Percentiles rank a stretch among this genome's conserved stretches.
Conservation (phyloP, 1,140 invertebrate genomes). For the Cyclina sinensis region DNA sequence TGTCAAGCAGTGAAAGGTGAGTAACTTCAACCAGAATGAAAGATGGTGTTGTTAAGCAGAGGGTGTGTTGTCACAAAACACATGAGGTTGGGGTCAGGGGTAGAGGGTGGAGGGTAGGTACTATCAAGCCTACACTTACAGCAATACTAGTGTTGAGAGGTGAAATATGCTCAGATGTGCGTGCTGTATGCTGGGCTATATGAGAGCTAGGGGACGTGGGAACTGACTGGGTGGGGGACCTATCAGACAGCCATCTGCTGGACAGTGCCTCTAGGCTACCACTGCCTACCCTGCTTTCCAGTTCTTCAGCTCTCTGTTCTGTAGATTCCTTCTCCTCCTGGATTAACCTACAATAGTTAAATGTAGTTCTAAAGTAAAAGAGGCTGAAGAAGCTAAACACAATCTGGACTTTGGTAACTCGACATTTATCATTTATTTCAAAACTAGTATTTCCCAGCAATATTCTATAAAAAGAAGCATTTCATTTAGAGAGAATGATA, state of each 20-base stretch:
- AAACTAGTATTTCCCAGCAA: no score
- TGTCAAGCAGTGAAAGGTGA: no score
- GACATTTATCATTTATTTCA: no score
- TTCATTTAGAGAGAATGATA: no score
- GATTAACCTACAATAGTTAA: conserved; percentile 91
- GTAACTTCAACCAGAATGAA: no score
- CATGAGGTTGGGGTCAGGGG: not conserved
- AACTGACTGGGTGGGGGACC: conserved; percentile 86
- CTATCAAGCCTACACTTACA: conserved; percentile 46
- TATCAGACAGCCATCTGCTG: conserved; percentile 81
- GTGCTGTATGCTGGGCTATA: conserved; percentile 23
- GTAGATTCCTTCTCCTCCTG: conserved; percentile 99
- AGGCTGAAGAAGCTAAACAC: no score
- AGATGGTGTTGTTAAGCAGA: not conserved
- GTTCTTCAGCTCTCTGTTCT: conserved; percentile 98
- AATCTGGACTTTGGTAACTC: no score
- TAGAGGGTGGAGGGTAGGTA: not conserved
- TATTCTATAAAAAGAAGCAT: no score
- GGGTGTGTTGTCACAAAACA: not conserved
- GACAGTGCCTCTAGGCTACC: conserved; percentile 84
- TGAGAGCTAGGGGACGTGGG: conserved; percentile 55
- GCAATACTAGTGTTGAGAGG: conserved; percentile 44
- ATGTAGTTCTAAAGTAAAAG: no score
- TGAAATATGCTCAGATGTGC: conserved; percentile 42
- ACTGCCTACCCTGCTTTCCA: conserved; percentile 98